Percentiles rank a stretch among this genome's conserved stretches.
Evolutionary conservation across 2,888 invertebrate genomes (phyloP).

Genomic region (Dione juno): DNA sequence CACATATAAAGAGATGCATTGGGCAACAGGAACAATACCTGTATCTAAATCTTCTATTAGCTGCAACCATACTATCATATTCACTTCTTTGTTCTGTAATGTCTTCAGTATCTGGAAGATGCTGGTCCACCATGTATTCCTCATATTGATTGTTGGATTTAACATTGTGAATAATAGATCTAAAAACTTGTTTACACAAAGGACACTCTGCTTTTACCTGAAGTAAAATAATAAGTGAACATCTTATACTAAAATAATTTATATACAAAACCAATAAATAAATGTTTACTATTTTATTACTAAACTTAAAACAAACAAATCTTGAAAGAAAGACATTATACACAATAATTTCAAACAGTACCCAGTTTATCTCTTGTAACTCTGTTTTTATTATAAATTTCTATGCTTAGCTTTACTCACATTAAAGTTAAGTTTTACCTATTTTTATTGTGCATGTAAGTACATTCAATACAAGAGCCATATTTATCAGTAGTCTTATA

Average conservation of each 20-base stretch:
- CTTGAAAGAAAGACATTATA: not conserved
- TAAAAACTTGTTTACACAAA: slow-evolving; percentile 95
- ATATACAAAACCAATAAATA: too few relatives aligned
- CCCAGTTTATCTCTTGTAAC: too few relatives aligned
- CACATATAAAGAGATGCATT: not conserved
- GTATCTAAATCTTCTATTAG: slow-evolving; percentile 77
- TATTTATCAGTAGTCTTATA: not conserved
- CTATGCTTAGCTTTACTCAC: not conserved
- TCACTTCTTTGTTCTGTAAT: slow-evolving; percentile 62
- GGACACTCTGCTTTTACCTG: slow-evolving; percentile 97
- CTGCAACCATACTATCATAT: slow-evolving; percentile 58
- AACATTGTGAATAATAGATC: slow-evolving; percentile 96
- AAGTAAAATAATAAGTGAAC: slow-evolving; percentile 50
- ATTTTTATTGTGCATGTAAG: not conserved
- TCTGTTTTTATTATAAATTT: not conserved
- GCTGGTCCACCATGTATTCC: slow-evolving; percentile 86
- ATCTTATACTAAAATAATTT: too few relatives aligned
- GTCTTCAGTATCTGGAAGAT: slow-evolving; percentile 59
- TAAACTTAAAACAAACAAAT: not conserved
- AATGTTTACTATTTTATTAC: not conserved
- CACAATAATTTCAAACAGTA: not conserved
- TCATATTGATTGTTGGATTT: slow-evolving; percentile 94
- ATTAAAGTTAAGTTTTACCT: not conserved
- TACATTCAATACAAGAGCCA: not conserved
- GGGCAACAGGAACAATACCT: slow-evolving; percentile 58